Evolutionary conservation across 2,888 invertebrate genomes (phyloP).

Genomic region (Ennomos quercinarius): DNA sequence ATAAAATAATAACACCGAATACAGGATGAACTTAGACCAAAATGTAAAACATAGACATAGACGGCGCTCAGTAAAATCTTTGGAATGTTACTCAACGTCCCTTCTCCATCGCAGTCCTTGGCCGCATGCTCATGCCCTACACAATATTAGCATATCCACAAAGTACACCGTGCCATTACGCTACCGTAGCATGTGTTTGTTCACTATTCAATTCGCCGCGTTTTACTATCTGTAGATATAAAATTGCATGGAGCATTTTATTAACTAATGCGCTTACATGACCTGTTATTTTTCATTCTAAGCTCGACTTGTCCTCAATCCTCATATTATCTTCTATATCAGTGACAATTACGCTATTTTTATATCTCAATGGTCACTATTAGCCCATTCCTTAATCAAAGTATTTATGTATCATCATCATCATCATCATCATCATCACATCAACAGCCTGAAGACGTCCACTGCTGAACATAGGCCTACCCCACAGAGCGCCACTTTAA

Average conservation of each 20-base stretch:
- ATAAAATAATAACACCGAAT: too few relatives aligned
- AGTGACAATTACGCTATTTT: background rate
- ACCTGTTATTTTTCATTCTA: background rate
- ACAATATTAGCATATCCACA: slow-evolving; percentile 53
- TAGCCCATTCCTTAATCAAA: slow-evolving; percentile 1
- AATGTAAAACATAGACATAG: background rate
- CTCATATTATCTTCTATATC: background rate
- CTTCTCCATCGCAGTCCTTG: slow-evolving; percentile 59
- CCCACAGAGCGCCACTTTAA: too few relatives aligned
- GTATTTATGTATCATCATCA: slow-evolving; percentile 8
- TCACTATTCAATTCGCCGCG: background rate
- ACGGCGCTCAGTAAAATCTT: slow-evolving; percentile 44
- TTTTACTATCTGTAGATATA: background rate
- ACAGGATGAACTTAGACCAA: too few relatives aligned
- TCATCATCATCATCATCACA: too few relatives aligned
- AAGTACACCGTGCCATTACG: slow-evolving; percentile 23
- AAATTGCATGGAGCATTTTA: slow-evolving; percentile 1
- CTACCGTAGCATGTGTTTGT: slow-evolving; percentile 11
- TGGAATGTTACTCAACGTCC: slow-evolving; percentile 61
- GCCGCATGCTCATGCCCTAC: slow-evolving; percentile 53
- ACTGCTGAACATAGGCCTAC: too few relatives aligned
- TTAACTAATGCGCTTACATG: slow-evolving; percentile 1
- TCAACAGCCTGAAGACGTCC: too few relatives aligned
- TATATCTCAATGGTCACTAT: background rate
- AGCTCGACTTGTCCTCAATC: background rate